Conservation (phyloP, 2,113 vertebrate genomes). For the Pseudonaja textilis region DNA sequence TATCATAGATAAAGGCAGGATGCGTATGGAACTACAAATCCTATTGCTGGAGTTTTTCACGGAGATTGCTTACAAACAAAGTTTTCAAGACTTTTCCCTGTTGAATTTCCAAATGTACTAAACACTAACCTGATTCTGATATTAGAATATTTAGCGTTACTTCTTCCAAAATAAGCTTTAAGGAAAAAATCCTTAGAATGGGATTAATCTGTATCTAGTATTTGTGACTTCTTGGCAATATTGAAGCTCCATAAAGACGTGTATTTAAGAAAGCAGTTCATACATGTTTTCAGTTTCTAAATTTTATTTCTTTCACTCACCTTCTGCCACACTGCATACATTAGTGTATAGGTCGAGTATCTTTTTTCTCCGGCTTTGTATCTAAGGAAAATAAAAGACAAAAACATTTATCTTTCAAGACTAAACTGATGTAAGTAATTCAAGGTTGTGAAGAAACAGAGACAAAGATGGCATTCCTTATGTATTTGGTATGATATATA, state of each 20-base stretch:
- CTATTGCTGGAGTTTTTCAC: not conserved
- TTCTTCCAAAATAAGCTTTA: not conserved
- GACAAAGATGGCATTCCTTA: not conserved
- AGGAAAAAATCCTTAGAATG: not conserved
- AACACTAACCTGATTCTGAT: not conserved
- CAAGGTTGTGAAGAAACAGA: not conserved
- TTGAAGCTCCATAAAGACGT: not conserved
- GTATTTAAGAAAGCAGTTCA: not conserved
- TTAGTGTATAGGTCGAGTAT: slow-evolving; percentile 92
- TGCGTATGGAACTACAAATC: not conserved
- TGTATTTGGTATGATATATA: not conserved
- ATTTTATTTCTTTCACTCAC: slow-evolving; percentile 65
- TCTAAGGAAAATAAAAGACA: slow-evolving; percentile 67
- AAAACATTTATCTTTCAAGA: slow-evolving; percentile 31
- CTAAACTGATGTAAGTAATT: slow-evolving; percentile 23
- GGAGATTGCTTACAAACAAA: not conserved
- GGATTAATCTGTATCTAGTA: not conserved
- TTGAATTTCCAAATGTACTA: not conserved
- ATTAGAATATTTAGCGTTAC: not conserved
- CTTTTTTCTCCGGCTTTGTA: slow-evolving; percentile 96
- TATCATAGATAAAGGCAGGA: not conserved
- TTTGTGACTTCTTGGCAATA: not conserved
- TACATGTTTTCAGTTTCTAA: not conserved
- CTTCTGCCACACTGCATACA: slow-evolving; percentile 89
- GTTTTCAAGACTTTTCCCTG: not conserved